Conservation (phyloP, 2,113 vertebrate genomes). For the Mustela nigripes region DNA sequence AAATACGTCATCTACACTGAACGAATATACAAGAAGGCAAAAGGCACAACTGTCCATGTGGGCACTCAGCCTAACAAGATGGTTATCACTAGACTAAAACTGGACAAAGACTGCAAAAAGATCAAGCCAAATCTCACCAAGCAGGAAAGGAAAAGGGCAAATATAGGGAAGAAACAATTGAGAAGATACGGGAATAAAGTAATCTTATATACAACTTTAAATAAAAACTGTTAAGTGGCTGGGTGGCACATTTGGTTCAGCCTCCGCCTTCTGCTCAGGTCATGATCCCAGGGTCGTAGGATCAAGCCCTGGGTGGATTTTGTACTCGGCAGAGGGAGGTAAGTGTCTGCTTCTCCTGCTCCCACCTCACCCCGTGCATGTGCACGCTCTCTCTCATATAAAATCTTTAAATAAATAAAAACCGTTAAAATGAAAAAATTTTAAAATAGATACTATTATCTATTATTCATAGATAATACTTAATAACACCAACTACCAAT, state of each 20-base stretch:
- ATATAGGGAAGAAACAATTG: neutral
- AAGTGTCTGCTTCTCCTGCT: too few relatives aligned
- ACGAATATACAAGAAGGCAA: neutral
- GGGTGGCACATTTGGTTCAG: neutral
- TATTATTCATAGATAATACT: conserved; percentile 27
- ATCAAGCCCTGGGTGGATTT: neutral
- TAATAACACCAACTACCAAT: conserved; percentile 30
- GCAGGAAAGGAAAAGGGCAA: neutral
- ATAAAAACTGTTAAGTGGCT: neutral
- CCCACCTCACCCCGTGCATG: too few relatives aligned
- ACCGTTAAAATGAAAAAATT: neutral
- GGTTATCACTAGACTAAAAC: neutral
- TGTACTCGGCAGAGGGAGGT: too few relatives aligned
- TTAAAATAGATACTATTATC: neutral
- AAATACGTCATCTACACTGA: neutral
- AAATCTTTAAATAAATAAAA: too few relatives aligned
- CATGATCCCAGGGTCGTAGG: neutral
- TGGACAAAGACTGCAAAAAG: neutral
- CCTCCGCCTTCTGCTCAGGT: neutral
- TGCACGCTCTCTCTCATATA: too few relatives aligned
- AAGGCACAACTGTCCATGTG: neutral
- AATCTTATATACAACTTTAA: neutral
- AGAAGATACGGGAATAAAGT: neutral
- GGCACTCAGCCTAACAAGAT: neutral
- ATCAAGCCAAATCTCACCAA: neutral